These are phyloP conservation scores for Nymphicus hollandicus DNA, from an alignment of 2,113 vertebrate species.

Conservation along the genomic window DNA sequence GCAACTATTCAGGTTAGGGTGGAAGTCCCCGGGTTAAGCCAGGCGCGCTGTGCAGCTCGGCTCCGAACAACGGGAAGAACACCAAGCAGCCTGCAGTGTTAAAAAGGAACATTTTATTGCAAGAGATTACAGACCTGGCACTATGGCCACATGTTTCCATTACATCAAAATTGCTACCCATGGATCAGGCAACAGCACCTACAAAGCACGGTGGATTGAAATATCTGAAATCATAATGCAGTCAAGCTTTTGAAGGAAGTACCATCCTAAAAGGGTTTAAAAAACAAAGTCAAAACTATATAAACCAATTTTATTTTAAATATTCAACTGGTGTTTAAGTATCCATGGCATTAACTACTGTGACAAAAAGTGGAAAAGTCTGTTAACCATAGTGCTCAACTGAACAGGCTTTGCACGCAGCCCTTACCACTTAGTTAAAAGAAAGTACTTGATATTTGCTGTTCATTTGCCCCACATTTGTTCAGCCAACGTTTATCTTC, in stretches of 20 bases:
- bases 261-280: background rate
- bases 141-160: constrained; percentile 19
- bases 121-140: constrained; percentile 57
- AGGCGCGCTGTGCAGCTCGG: fast-evolving
- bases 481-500: background rate
- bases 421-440: background rate
- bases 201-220: constrained; percentile 28
- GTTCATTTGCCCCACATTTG: background rate
- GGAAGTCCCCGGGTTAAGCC: fast-evolving
- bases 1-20: fast-evolving
- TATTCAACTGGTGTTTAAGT: background rate
- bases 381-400: background rate
- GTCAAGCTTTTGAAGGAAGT: background rate
- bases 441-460: background rate
- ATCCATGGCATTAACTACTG: background rate
- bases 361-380: background rate
- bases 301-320: background rate
- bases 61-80: background rate
- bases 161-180: constrained; percentile 54
- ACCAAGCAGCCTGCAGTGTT: constrained; percentile 20
- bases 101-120: constrained; percentile 65
- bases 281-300: background rate
- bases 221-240: constrained; percentile 11
- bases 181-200: constrained; percentile 47
- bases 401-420: background rate